phyloP scores from a whole-genome alignment of 2,113 vertebrate genomes.

The Alaudala cheleensis region DNA sequence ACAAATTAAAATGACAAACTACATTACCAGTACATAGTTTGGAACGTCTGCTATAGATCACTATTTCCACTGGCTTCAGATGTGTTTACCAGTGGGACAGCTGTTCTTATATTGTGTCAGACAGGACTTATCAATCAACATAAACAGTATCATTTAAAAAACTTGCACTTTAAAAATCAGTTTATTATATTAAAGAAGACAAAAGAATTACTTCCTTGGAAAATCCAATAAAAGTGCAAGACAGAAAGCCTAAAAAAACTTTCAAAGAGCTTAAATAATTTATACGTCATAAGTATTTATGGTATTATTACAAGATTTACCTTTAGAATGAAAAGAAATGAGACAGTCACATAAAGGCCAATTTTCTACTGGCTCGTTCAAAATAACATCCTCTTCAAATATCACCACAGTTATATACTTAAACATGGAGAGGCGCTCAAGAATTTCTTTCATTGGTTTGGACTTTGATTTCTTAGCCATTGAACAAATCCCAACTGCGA shows the following conservation, averaged over 20 bases:
- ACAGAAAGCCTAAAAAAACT: not conserved
- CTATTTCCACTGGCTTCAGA: not conserved
- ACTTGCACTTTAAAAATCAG: not conserved
- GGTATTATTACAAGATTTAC: conserved; percentile 54
- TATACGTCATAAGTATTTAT: not conserved
- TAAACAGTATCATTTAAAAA: not conserved
- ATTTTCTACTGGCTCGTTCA: conserved; percentile 87
- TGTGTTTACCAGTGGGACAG: not conserved
- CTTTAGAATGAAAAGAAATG: conserved; percentile 94
- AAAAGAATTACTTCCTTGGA: not conserved
- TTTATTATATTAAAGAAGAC: not conserved
- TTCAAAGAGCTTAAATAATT: not conserved
- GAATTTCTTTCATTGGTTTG: conserved; percentile 92
- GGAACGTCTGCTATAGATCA: not conserved
- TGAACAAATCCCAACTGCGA: conserved; percentile 89
- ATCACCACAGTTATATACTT: conserved; percentile 89
- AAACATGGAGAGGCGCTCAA: conserved; percentile 88
- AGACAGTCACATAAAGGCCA: conserved; percentile 92
- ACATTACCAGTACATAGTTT: not conserved
- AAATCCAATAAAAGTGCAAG: not conserved
- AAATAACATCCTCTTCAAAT: conserved; percentile 88
- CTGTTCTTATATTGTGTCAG: not conserved
- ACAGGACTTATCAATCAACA: not conserved
- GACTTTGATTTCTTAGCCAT: conserved; percentile 93
- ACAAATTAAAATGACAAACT: conserved; percentile 37